Evolutionary conservation across 1,140 invertebrate genomes (phyloP).

Genomic region (Planococcus citri): DNA sequence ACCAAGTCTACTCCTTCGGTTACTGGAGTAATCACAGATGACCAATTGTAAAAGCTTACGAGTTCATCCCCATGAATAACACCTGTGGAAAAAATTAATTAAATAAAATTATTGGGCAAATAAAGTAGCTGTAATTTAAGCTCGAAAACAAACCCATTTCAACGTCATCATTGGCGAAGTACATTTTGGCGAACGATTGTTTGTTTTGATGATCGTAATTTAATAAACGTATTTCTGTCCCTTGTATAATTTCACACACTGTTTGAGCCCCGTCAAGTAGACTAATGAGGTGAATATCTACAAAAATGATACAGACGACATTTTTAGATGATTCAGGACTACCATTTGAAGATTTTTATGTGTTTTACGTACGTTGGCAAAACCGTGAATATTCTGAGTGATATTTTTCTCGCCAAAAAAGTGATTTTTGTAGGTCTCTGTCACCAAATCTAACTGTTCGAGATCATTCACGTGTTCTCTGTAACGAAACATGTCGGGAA

Average conservation of each 20-base stretch:
- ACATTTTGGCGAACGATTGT: not conserved
- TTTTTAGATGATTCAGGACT: no score
- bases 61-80: conserved; percentile 26
- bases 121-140: no score
- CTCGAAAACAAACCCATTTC: no score
- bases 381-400: not conserved
- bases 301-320: no score
- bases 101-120: no score
- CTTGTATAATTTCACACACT: not conserved
- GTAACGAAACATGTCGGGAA: not conserved
- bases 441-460: not conserved
- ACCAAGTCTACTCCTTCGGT: conserved; percentile 10
- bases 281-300: no score
- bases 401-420: not conserved
- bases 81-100: no score
- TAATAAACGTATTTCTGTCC: conserved; percentile 7
- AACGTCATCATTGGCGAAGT: not conserved
- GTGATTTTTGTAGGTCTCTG: not conserved
- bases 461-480: not conserved
- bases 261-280: no score
- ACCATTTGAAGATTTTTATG: no score
- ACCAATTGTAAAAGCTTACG: conserved; percentile 24
- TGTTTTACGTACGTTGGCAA: not conserved
- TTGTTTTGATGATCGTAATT: not conserved
- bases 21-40: not conserved